Conservation (phyloP, 2,888 invertebrate species). For the Idaea biselata region DNA sequence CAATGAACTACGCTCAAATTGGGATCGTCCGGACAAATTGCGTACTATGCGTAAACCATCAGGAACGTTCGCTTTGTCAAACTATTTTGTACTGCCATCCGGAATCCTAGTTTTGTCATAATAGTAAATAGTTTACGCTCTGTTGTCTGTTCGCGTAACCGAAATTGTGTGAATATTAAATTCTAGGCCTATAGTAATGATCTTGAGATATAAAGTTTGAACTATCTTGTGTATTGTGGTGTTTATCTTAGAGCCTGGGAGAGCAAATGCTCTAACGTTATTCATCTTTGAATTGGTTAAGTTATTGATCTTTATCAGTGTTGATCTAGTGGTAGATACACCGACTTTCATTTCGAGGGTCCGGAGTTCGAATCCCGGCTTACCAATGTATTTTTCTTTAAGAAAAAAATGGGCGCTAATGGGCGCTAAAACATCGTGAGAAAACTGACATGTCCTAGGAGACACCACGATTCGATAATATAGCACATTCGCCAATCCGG, state of each 20-base stretch:
- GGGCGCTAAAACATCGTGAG: too few relatives aligned
- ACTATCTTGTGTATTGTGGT: neutral
- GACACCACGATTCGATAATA: too few relatives aligned
- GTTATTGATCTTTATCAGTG: too few relatives aligned
- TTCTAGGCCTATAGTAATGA: neutral
- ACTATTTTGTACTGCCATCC: conserved; percentile 39
- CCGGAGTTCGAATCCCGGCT: too few relatives aligned
- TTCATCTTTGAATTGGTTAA: too few relatives aligned
- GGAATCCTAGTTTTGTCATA: conserved; percentile 36
- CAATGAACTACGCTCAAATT: conserved; percentile 56
- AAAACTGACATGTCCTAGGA: too few relatives aligned
- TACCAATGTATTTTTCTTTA: too few relatives aligned
- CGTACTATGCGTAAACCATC: conserved; percentile 37
- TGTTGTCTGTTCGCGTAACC: neutral
- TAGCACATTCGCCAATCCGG: too few relatives aligned
- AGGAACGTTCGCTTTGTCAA: conserved; percentile 39
- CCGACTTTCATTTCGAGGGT: too few relatives aligned
- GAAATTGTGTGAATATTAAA: conserved; percentile 1
- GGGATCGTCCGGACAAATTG: conserved; percentile 49
- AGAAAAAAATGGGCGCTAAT: too few relatives aligned
- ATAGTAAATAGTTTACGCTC: conserved; percentile 37
- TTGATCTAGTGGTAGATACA: too few relatives aligned
- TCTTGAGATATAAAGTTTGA: neutral
- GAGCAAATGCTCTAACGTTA: neutral
- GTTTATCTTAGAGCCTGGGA: neutral